phyloP scores from a whole-genome alignment of 2,797 vertebrate genomes.

The Falco novaeseelandiae region DNA sequence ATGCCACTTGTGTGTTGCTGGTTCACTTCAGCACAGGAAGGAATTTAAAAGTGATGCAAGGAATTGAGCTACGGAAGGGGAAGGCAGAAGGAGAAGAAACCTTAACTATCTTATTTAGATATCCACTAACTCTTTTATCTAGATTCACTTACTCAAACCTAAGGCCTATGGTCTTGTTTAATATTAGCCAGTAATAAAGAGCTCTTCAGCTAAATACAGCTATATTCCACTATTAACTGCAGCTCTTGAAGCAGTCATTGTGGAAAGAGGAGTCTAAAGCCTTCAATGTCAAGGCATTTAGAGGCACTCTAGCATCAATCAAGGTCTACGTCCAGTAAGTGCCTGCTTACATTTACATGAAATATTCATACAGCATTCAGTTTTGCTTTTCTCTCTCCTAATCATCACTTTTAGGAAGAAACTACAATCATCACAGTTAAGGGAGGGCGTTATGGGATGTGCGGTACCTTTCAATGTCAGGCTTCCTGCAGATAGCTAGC shows the following conservation, averaged over 20 bases:
- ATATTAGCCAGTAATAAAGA: constrained; percentile 90
- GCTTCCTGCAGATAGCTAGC: constrained; percentile 84
- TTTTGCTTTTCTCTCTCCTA: constrained; percentile 94
- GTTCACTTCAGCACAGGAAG: not conserved
- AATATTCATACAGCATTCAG: constrained; percentile 99
- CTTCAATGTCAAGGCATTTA: constrained; percentile 94
- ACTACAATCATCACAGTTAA: constrained; percentile 94
- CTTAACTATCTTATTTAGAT: constrained; percentile 45
- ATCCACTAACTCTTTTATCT: constrained; percentile 72
- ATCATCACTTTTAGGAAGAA: constrained; percentile 93
- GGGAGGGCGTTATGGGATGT: constrained; percentile 86
- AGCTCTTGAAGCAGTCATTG: constrained; percentile 86
- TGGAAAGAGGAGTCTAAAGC: constrained; percentile 82
- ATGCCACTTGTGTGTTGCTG: not conserved
- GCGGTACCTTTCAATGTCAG: constrained; percentile 86
- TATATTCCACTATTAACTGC: constrained; percentile 89
- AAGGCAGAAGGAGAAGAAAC: constrained; percentile 30
- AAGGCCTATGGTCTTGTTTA: constrained; percentile 87
- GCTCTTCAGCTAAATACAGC: constrained; percentile 92
- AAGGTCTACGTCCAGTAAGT: constrained; percentile 93
- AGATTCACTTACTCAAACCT: constrained; percentile 78
- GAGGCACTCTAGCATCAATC: constrained; percentile 95
- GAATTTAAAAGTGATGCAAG: constrained; percentile 45
- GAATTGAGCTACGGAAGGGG: not conserved
- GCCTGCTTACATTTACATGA: constrained; percentile 98